Evolutionary conservation across 2,113 vertebrate species (phyloP).

Genomic region (Condylura cristata): DNA sequence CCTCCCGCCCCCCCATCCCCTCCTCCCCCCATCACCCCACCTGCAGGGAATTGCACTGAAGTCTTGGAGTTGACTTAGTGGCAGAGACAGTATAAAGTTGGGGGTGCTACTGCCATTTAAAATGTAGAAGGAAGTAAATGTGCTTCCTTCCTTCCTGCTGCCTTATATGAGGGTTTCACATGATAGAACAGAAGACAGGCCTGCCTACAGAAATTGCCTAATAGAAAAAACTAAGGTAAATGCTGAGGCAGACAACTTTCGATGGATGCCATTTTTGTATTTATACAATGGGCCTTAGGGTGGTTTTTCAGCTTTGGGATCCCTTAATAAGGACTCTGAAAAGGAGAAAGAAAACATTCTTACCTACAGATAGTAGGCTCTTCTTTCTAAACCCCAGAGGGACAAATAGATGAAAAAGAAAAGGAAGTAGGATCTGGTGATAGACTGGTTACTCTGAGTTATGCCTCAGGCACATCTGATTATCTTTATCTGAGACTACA

Average conservation of each 20-base stretch:
- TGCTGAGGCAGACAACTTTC: not conserved
- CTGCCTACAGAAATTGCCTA: not conserved
- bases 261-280: not conserved
- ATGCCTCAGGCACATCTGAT: not conserved
- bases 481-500: not conserved
- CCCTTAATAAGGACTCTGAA: constrained; percentile 21
- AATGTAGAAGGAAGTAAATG: not conserved
- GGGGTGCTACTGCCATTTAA: not conserved
- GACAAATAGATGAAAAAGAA: not conserved
- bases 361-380: not conserved
- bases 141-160: too few relatives aligned
- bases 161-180: not conserved
- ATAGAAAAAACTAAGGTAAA: not conserved
- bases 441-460: not conserved
- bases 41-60: not conserved
- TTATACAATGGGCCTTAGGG: not conserved
- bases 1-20: not conserved
- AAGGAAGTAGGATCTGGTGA: not conserved
- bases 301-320: constrained; percentile 1
- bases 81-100: not conserved
- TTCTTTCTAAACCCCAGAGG: not conserved
- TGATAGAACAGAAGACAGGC: not conserved
- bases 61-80: not conserved
- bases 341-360: not conserved
- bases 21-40: not conserved